phyloP scores from a whole-genome alignment of 2,888 invertebrate species.

The Cylindroiulus punctatus region DNA sequence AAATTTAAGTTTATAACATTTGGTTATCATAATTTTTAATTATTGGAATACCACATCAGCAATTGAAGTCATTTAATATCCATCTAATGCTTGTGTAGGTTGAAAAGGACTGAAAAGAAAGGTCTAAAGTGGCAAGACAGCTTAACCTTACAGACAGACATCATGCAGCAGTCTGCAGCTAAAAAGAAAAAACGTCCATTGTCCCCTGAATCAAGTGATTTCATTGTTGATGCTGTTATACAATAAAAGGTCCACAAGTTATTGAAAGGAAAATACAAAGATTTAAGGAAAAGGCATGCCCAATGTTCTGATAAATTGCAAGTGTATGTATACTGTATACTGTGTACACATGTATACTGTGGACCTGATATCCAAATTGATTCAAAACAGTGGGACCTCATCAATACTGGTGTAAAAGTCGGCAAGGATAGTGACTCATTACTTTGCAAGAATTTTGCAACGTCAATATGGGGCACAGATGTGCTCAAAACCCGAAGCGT shows the following conservation, averaged over 20 bases:
- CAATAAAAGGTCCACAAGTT: not conserved
- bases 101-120: not conserved
- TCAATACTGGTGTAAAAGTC: not conserved
- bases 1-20: not conserved
- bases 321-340: not conserved
- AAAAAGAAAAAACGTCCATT: not conserved
- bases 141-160: not conserved
- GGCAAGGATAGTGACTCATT: not conserved
- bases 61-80: not conserved
- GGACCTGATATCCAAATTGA: not conserved
- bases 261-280: not conserved
- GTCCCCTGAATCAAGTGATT: not conserved
- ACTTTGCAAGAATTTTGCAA: not conserved
- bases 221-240: not conserved
- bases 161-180: not conserved
- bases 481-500: not conserved
- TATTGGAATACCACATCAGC: not conserved
- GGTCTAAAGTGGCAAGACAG: not conserved
- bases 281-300: not conserved
- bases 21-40: not conserved
- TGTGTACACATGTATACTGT: not conserved
- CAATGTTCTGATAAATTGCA: not conserved
- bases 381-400: not conserved
- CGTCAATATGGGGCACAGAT: not conserved
- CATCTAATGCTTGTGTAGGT: not conserved